Evolutionary conservation across 1,140 invertebrate genomes (phyloP).

Genomic region (Subanguina moxae): DNA sequence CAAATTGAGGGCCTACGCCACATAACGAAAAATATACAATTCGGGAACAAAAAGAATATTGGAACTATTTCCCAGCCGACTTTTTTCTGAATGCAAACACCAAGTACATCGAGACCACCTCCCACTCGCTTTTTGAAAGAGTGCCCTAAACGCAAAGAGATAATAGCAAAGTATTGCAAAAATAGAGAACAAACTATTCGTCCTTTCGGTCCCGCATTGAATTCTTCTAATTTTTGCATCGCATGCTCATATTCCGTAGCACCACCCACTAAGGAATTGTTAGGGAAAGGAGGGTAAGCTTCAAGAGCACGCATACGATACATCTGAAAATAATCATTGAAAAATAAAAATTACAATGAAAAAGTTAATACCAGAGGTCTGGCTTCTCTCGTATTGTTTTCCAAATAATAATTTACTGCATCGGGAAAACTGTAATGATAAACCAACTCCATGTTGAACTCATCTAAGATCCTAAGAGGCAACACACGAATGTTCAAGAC

Average conservation of each 20-base stretch:
- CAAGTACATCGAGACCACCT: conserved; percentile 74
- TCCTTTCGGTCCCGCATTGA: conserved; percentile 67
- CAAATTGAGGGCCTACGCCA: too few species aligned
- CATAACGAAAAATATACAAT: too few species aligned
- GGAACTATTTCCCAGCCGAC: background rate
- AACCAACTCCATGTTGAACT: conserved; percentile 75
- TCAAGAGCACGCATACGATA: conserved; percentile 74
- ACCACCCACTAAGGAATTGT: conserved; percentile 6
- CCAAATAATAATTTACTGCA: conserved; percentile 71
- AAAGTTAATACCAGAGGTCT: too few species aligned
- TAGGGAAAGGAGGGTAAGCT: conserved; percentile 10
- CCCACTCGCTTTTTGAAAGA: conserved; percentile 84
- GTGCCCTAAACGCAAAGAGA: conserved; percentile 68
- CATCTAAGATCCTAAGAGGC: conserved; percentile 69
- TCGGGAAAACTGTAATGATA: conserved; percentile 73
- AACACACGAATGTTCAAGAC: conserved; percentile 35
- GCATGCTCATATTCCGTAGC: conserved; percentile 64
- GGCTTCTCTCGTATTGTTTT: conserved; percentile 61
- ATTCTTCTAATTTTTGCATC: conserved; percentile 70
- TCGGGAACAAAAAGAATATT: too few species aligned
- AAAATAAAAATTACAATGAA: too few species aligned
- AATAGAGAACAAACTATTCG: background rate
- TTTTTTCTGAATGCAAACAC: conserved; percentile 48
- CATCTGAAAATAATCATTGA: conserved; percentile 66
- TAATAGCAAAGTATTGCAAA: background rate